Evolutionary conservation across 2,797 vertebrate genomes (phyloP), one percentile per base, ranked within the genome.

Genomic region (Thripadectes ignobilis): DNA sequence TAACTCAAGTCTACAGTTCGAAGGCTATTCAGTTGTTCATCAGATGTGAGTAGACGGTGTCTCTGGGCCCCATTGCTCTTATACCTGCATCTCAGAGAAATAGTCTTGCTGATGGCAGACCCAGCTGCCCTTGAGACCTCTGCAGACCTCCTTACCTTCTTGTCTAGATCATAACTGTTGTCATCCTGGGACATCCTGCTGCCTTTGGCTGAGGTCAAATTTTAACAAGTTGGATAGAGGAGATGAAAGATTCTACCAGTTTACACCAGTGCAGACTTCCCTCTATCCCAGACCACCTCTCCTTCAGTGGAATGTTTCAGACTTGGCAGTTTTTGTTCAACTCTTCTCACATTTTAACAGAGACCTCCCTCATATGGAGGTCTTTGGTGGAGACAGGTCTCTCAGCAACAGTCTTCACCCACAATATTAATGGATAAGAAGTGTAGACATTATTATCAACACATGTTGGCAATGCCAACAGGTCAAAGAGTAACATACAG

Each of bases 91-190:
- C 54, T 75, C 15, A 10, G 43, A 65, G 55, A 26, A 65, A 67
- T 1, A 41, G 9, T 49, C 27, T 65, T 0, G 0, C 43, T 26
- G 14, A 1, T 23, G 63, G 43, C 45, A 54, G 63, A 24, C 1
- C 1, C 77, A 61, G 18, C 11, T 9, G 7, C 21, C 21, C 41
- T 27, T 10, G 18, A 68, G 30, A 17, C 10, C 8, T 43, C 66
- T 57, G 9, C 43, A 55, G 34, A 19, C 4, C 3, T 30, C n/a
- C 61, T 65, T 72, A 57, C 29, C 58, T 78, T 52, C 57, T 36
- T 82, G 24, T 69, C 48, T 88, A 43, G 10, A 8, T 8, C 24
- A 2, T 27, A 36, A 38, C 10, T 76, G 19, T n/a, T 57, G 58
- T 49, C 41, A 57, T 23, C 24, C 26, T 34, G 46, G 30, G 45